Evolutionary conservation across 2,888 invertebrate genomes (phyloP), one percentile per base, ranked within the genome.

Genomic region (Margaritifera margaritifera): DNA sequence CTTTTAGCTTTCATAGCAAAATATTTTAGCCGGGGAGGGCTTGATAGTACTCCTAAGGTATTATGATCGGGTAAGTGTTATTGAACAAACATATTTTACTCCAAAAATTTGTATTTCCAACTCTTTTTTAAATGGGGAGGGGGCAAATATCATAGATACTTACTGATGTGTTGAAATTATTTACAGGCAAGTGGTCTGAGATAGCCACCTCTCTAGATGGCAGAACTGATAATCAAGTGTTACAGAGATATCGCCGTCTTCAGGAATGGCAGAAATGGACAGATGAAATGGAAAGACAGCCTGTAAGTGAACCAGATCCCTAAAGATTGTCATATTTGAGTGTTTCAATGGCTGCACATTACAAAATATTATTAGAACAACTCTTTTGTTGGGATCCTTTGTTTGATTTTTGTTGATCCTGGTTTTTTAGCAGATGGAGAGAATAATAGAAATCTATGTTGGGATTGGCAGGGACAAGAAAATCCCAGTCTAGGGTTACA

Each of bases 181-280:
- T 57, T 69, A 1, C 69, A 82, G 82, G 67, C 42, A 71, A 74
- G 4, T 87, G 86, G 86, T 51, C 73, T 3, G 74, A 73, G 51
- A 78, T 90, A n/a, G 82, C 87, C 0, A 63, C 66, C 2, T 67
- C 79, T 3, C 76, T 90, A 57, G 80, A 81, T 0, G 88, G 88
- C 0, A 77, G 90, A 20, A 87, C 86, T 22, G 88, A 88, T 66
- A 75, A 77, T 62, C 79, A 77, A 78, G 62, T 85, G 1, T 66
- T 81, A 20, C 63, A 69, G 51, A 71, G 88, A 11, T 83, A 81
- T 68, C 71, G 77, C 22, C 68, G 79, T 18, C 76, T 88, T 25
- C 70, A 78, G 73, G 75, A 69, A 15, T 87, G 85, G 84, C 74
- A 80, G 53, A 57, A 71, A 27, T 63, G 77, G 57, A 66, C 63